Evolutionary conservation across 2,888 invertebrate species (phyloP).

Genomic region (Salpingus planirostris): DNA sequence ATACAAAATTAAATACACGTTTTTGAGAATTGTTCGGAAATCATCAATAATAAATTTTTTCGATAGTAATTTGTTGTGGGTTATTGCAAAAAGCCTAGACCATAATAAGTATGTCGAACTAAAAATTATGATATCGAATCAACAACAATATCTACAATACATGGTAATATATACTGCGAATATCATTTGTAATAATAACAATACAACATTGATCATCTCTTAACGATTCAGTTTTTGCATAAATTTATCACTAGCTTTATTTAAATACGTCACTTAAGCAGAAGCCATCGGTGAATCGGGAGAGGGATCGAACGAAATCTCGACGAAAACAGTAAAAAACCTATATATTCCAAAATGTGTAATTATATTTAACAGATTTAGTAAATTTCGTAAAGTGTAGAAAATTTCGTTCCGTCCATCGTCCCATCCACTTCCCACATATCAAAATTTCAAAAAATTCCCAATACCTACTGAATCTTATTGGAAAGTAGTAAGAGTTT

Average conservation of each 20-base stretch:
- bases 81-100: slow-evolving; percentile 9
- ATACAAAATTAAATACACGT: too few relatives aligned
- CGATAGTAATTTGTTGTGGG: slow-evolving; percentile 10
- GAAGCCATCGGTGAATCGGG: slow-evolving; percentile 21
- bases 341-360: too few relatives aligned
- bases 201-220: slow-evolving; percentile 57
- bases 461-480: not conserved
- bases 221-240: slow-evolving; percentile 46
- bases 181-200: slow-evolving; percentile 46
- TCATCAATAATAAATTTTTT: too few relatives aligned
- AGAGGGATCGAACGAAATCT: not conserved
- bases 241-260: slow-evolving; percentile 38
- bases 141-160: slow-evolving; percentile 44
- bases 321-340: too few relatives aligned
- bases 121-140: slow-evolving; percentile 25
- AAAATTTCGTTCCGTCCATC: too few relatives aligned
- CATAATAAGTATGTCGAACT: slow-evolving; percentile 9
- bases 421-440: not conserved
- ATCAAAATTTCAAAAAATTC: not conserved
- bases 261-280: slow-evolving; percentile 33
- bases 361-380: too few relatives aligned
- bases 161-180: slow-evolving; percentile 39
- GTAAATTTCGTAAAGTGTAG: too few relatives aligned
- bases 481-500: too few relatives aligned
- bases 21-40: too few relatives aligned